These are phyloP conservation scores for Ceuthmochares aereus DNA, from an alignment of 2,113 vertebrate genomes.

Conservation along the genomic window DNA sequence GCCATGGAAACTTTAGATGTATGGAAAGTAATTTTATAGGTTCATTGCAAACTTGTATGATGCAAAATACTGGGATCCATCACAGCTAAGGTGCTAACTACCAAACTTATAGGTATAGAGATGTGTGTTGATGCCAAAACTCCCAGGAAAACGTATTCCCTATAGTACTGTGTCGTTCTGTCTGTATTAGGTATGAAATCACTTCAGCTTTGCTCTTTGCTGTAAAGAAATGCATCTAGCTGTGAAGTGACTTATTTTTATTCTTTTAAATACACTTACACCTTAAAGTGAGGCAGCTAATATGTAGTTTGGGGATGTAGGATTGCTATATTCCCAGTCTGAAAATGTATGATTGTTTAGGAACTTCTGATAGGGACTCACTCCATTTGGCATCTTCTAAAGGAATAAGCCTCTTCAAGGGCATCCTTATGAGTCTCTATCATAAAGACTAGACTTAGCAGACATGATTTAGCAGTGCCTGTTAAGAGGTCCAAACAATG, in stretches of 20 bases:
- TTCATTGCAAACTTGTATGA: not conserved
- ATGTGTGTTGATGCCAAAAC: not conserved
- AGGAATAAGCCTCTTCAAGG: not conserved
- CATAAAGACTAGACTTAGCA: not conserved
- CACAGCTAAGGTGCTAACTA: not conserved
- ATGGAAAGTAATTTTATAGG: slow-evolving; percentile 6
- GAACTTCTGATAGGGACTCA: not conserved
- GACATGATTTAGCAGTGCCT: not conserved
- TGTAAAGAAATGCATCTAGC: not conserved
- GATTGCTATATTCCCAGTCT: not conserved
- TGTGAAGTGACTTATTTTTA: not conserved
- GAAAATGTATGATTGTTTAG: not conserved
- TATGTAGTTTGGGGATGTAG: not conserved
- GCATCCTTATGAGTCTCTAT: not conserved
- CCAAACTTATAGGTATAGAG: not conserved
- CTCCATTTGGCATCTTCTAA: not conserved
- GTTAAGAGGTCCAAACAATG: not conserved
- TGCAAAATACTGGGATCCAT: not conserved
- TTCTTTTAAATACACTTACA: not conserved
- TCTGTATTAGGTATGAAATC: not conserved
- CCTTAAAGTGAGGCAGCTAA: not conserved
- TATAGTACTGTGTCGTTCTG: not conserved
- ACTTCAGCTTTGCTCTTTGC: not conserved
- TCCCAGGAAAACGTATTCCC: not conserved
- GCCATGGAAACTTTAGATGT: not conserved